Base-by-base conservation (phyloP, 1,140 invertebrate species). In the Arion vulgaris region DNA sequence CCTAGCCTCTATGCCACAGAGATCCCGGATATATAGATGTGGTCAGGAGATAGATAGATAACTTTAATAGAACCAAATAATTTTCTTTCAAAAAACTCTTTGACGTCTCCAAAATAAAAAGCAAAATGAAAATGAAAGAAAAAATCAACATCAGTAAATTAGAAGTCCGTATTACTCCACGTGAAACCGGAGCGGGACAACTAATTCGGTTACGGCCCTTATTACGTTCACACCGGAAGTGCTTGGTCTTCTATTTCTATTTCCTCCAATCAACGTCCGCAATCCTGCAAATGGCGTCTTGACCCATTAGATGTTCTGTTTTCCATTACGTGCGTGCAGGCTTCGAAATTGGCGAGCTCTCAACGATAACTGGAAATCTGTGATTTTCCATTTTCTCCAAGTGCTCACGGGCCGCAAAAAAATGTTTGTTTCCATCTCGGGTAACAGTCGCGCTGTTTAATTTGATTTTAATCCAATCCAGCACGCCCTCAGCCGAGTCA, bases 401-500 rank as follows among this genome's bases (percentile, higher is more conserved):
- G 11, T 34, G n/a, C 62, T 32, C 28, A 1, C 62, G 2, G 28
- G 4, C n/a, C n/a, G n/a, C 13, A n/a, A n/a, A 32, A 17, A 32
- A 28, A 66, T 66, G 62, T 28, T 28, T 13, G 62, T 32, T 32
- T 34, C n/a, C 28, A 32, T 32, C 51, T 66, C n/a, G 32, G 32
- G 62, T 66, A 32, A 66, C n/a, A 32, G n/a, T 32, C 17, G 2
- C 7, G 62, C 28, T 66, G 62, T 17, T 66, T 66, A 66, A 66
- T 66, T 66, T 66, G 62, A 66, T 66, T 66, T 66, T 66, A 66
- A 66, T 66, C n/a, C 62, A 66, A 28, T 66, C 62, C n/a, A 66
- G 17, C 19, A 5, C 32, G n/a, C 32, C 62, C 5, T 57, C 41
- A n/a, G n/a, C n/a, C n/a, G n/a, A n/a, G n/a, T n/a, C n/a, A n/a